Base-by-base conservation (phyloP, 92 coral and sea anemone species). In the Nematostella vectensis region DNA sequence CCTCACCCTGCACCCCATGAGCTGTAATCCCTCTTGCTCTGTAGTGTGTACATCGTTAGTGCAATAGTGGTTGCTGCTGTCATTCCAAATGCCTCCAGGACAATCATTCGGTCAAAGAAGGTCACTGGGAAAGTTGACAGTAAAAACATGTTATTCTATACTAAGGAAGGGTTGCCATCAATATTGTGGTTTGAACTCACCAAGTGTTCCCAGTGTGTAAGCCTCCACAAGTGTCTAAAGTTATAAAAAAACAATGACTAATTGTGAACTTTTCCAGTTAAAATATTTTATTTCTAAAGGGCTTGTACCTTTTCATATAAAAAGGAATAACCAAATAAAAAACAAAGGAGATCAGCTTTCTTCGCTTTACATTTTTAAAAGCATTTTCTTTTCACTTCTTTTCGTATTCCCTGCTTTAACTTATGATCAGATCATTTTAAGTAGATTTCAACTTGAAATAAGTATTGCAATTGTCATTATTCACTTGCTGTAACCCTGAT, bases 1-100 rank as follows among this genome's bases (percentile, higher is more conserved):
- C n/a, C n/a, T n/a, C n/a, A 91, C 98, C 95, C 98, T 1, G 98
- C 98, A 11, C 98, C 98, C 98, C 98, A 91, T 8, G 87, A 70
- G 36, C 98, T 91, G 85, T 85, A 91, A 52, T 91, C 98, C 45
- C 60, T 79, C 79, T 91, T 91, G 93, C 98, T 91, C 43, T 91
- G 98, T 27, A 91, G 66, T 19, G 98, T 91, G 85, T 91, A 91
- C 64, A 85, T 55, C 0, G 98, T 91, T 29, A 91, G 80, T 10
- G 98, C 98, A 52, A 81, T 59, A 17, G 98, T 91, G 25, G 98
- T 91, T 4, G 95, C 93, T 51, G 82, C 83, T 27, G 98, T 91
- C 59, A 91, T 78, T 55, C 71, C 88, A 81, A 91, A 91, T 20
- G 98, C 98, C 64, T 91, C 95, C 64, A 91, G 57, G 20, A 91